These are phyloP conservation scores for Ageneiosus marmoratus DNA, from an alignment of 2,113 vertebrate genomes.

Conservation along the genomic window DNA sequence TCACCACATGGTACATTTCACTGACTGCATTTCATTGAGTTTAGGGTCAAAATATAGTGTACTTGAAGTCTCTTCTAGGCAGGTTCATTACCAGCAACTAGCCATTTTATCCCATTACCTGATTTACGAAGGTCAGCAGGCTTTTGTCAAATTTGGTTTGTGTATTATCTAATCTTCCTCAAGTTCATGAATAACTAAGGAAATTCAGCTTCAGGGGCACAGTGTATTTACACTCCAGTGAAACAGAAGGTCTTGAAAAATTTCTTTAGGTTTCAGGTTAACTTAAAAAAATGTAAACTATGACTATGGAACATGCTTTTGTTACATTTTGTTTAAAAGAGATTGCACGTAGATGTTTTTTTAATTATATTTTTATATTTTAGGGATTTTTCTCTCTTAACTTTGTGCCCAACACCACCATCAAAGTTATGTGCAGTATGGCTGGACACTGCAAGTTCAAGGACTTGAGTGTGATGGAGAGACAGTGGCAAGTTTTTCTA, in stretches of 20 bases:
- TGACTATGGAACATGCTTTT: neutral
- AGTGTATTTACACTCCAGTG: neutral
- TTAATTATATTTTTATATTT: neutral
- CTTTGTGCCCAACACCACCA: too few species aligned
- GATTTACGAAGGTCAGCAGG: neutral
- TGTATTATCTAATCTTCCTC: neutral
- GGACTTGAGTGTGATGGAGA: conserved; percentile 11
- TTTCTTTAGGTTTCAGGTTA: neutral
- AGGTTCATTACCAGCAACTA: neutral
- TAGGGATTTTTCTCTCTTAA: too few species aligned
- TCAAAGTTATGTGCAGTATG: neutral
- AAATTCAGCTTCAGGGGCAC: neutral
- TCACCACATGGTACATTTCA: neutral
- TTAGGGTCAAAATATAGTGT: neutral
- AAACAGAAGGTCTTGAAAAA: neutral
- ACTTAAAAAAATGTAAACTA: neutral
- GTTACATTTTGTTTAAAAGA: neutral
- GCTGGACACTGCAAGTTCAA: conserved; percentile 43
- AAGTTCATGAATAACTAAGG: neutral
- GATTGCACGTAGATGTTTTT: neutral
- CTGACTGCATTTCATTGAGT: neutral
- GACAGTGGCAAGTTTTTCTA: neutral
- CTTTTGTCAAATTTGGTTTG: neutral
- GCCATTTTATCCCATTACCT: neutral
- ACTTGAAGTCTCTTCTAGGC: too few species aligned